phyloP scores from a whole-genome alignment of 2,888 invertebrate genomes.

The Carpatolechia fugitivella region DNA sequence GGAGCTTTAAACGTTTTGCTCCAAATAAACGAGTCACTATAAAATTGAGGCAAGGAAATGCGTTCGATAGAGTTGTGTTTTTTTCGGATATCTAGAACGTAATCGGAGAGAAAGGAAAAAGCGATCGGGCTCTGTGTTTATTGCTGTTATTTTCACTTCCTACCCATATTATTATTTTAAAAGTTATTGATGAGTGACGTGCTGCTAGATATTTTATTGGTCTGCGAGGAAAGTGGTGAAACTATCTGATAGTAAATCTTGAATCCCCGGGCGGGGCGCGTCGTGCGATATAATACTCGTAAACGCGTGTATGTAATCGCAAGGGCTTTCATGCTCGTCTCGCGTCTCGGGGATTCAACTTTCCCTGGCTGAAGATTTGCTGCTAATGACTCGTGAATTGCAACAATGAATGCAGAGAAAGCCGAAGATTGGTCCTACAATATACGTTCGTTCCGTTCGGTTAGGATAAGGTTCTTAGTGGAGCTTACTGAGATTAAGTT shows the following conservation, averaged over 20 bases:
- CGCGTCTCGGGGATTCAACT: not conserved
- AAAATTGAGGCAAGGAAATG: not conserved
- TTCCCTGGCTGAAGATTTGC: not conserved
- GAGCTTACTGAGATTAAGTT: too few relatives aligned
- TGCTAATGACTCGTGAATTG: not conserved
- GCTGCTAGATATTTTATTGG: not conserved
- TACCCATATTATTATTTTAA: not conserved
- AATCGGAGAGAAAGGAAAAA: slow-evolving; percentile 2
- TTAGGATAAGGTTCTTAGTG: too few relatives aligned
- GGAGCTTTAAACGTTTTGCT: slow-evolving; percentile 1
- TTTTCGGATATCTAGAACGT: not conserved
- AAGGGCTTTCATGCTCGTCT: not conserved
- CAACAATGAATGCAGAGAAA: not conserved
- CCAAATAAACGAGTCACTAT: not conserved
- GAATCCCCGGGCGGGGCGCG: too few relatives aligned
- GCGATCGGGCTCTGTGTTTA: not conserved
- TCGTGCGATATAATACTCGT: too few relatives aligned
- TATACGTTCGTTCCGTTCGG: too few relatives aligned
- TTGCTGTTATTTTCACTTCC: not conserved
- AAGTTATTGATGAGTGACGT: not conserved
- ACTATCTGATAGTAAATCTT: not conserved
- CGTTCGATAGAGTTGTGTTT: slow-evolving; percentile 2
- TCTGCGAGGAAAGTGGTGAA: not conserved
- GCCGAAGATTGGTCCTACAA: too few relatives aligned
- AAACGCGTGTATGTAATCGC: not conserved